Percentiles rank a stretch among this genome's conserved stretches.
Evolutionary conservation across 2,888 invertebrate species (phyloP).

Genomic region (Ctena decussata): DNA sequence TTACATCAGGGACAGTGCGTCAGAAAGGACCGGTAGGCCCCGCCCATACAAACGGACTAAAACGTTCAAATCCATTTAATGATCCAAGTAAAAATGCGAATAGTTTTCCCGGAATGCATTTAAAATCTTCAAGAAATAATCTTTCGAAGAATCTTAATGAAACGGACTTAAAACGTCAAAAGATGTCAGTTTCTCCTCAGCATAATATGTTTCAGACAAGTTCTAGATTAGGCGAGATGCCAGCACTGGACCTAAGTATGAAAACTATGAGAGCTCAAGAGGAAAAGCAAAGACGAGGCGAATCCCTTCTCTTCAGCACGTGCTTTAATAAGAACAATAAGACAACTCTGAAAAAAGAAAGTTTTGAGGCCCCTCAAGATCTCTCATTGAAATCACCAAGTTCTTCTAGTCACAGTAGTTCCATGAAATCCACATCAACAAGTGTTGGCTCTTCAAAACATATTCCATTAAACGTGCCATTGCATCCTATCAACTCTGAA

Average conservation of each 20-base stretch:
- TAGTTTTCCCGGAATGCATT: neutral
- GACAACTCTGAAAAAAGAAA: conserved; percentile 11
- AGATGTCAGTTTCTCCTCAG: conserved; percentile 41
- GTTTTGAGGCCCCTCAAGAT: conserved; percentile 56
- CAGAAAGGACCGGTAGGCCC: conserved; percentile 44
- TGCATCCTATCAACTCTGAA: conserved; percentile 11
- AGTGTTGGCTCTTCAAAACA: conserved; percentile 28
- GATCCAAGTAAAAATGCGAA: conserved; percentile 36
- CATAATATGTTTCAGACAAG: conserved; percentile 16
- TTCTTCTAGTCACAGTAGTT: neutral
- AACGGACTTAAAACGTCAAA: conserved; percentile 65
- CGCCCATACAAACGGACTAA: conserved; percentile 65
- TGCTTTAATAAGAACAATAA: conserved; percentile 53
- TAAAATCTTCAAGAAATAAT: neutral
- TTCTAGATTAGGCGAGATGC: conserved; percentile 33
- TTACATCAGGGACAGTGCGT: conserved; percentile 38
- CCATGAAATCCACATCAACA: neutral
- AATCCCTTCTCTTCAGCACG: conserved; percentile 60
- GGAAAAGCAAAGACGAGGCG: conserved; percentile 58
- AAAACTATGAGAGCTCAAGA: conserved; percentile 73
- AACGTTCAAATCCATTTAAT: conserved; percentile 49
- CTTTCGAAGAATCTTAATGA: neutral
- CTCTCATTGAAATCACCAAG: conserved; percentile 48
- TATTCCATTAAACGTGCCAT: conserved; percentile 59
- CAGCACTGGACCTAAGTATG: conserved; percentile 77